Evolutionary conservation across 1,140 invertebrate species (phyloP), one percentile per base, ranked within the genome.

Genomic region (Phenacoccus solenopsis): DNA sequence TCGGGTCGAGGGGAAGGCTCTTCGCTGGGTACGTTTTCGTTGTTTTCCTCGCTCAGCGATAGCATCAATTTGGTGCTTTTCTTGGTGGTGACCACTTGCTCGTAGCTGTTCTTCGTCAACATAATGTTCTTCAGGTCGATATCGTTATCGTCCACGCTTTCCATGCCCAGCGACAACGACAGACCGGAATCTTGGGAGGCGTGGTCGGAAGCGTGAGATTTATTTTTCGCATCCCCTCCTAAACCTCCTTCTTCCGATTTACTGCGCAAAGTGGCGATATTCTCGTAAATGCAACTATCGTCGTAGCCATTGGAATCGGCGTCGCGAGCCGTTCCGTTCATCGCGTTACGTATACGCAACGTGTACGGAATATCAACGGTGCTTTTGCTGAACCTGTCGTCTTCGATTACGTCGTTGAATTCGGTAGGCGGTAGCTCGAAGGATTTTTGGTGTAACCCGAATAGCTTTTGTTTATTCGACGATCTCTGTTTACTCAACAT

Each of bases 321-420:
- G 73, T 77, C 78, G 0, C 87, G 84, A 0, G 87, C 87, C 1
- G 88, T 90, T 0, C 88, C 88, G 76, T 91, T 91, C 86, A 91
- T 89, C 7, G 90, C 84, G 75, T 90, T 89, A 10, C 89, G 80
- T 75, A 91, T 91, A 75, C 91, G 89, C 25, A 91, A 79, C 2
- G 88, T 88, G 74, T 93, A 93, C 0, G 90, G 88, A 76, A 93
- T 91, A 73, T 92, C 90, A 70, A 82, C 78, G 49, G 85, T 86
- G 57, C 80, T 78, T 73, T 84, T 84, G 64, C 73, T 73, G 57
- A 68, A 69, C 28, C 57, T 49, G 20, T 30, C 57, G 16, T 71
- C 73, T 9, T 27, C 78, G 49, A 85, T 85, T 49, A 79, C 61
- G 38, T 69, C 74, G 35, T 64, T 69, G 25, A 21, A 69, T 12